phyloP scores from a whole-genome alignment of 2,888 invertebrate genomes.

The Chironomus tentans region DNA sequence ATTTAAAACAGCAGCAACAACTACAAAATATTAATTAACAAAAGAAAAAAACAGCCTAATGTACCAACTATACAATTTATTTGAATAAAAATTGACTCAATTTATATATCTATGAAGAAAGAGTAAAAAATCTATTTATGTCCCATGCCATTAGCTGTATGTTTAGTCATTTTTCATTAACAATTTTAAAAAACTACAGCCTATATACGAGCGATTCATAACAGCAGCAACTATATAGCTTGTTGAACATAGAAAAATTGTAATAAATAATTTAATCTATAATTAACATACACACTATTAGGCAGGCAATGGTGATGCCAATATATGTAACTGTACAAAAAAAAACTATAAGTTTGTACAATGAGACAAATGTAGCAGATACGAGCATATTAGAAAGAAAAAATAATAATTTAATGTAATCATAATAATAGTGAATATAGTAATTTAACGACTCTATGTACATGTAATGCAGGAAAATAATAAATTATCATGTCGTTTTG shows the following conservation, averaged over 20 bases:
- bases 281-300: constrained; percentile 12
- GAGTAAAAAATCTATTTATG: constrained; percentile 3
- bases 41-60: background rate
- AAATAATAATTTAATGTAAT: background rate
- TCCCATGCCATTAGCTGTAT: constrained; percentile 16
- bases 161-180: constrained; percentile 22
- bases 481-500: background rate
- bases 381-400: background rate
- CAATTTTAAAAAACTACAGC: background rate
- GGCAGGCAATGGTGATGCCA: background rate
- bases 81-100: background rate
- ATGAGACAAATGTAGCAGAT: background rate
- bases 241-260: background rate
- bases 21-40: background rate
- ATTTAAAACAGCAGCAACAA: too few relatives aligned
- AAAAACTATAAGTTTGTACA: background rate
- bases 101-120: background rate
- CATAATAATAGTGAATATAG: background rate
- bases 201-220: background rate
- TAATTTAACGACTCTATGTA: background rate
- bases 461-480: background rate
- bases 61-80: background rate
- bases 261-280: constrained; percentile 15
- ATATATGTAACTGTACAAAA: background rate
- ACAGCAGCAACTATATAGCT: background rate